Evolutionary conservation across 2,113 vertebrate genomes (phyloP), one percentile per base, ranked within the genome.

Genomic region (Pimephales promelas): DNA sequence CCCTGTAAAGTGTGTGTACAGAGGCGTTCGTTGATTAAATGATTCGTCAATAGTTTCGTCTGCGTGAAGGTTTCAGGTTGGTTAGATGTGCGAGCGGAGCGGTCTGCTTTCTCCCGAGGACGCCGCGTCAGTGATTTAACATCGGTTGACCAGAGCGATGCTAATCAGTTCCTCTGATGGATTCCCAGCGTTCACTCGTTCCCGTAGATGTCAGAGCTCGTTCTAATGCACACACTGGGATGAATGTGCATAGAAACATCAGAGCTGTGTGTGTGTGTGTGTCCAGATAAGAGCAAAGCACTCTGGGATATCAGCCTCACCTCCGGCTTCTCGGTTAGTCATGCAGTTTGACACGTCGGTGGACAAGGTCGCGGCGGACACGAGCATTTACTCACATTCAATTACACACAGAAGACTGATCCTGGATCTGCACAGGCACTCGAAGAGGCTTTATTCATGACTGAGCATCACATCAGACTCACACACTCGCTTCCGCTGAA

Each of bases 261-360:
- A 59, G n/a, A 73, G 47, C 5, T 18, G 45, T 8, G 61, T 47
- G 14, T 24, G 40, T 28, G 45, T 75, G 45, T 20, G 74, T 57
- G 28, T 74, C 52, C 34, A 47, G 83, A 87, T 87, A 87, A 85
- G 73, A 70, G 54, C 47, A 84, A 78, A 72, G 79, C n/a, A 71
- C 43, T 57, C 81, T 87, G 83, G 74, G 79, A 78, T 71, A 72
- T 76, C 64, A 49, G 62, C 18, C 57, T 76, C 56, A 24, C 22
- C 26, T 84, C n/a, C 22, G 36, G 28, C 10, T 20, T 26, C 78
- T 84, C 71, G 79, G 71, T 82, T 82, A 82, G 84, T 73, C 62
- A 56, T 76, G 43, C 78, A 11, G 40, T 31, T 84, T 24, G 22
- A 81, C 13, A 49, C n/a, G 10, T 66, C 31, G 81, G 40, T 71